A percentile compares a stretch with the other conserved stretches of the same genome.
Conservation (phyloP, 2,888 invertebrate genomes). For the Agrotis puta region DNA sequence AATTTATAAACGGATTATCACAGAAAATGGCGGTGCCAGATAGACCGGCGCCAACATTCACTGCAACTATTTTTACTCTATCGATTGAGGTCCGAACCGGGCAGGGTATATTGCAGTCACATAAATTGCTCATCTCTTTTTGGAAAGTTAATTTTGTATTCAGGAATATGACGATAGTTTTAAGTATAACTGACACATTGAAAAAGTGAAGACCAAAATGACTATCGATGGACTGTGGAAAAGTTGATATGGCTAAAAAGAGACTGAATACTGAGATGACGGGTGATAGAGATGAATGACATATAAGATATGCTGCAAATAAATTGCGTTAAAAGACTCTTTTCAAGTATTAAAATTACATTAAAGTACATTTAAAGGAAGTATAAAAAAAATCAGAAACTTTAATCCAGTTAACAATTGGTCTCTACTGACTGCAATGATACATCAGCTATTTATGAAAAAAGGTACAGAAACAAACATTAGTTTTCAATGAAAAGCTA, state of each 20-base stretch:
- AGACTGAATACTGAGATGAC: not conserved
- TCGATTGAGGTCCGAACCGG: slow-evolving; percentile 44
- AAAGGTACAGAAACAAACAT: not conserved
- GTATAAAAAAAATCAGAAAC: too few relatives aligned
- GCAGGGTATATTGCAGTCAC: slow-evolving; percentile 13
- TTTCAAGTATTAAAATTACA: not conserved
- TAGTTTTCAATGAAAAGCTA: slow-evolving; percentile 2
- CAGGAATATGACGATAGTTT: slow-evolving; percentile 1
- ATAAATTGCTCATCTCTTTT: slow-evolving; percentile 5
- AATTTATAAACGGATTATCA: slow-evolving; percentile 36
- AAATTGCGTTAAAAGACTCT: not conserved
- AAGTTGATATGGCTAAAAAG: not conserved
- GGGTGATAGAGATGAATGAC: not conserved
- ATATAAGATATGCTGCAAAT: not conserved
- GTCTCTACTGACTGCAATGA: too few relatives aligned
- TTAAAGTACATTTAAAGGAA: too few relatives aligned
- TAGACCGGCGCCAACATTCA: slow-evolving; percentile 31
- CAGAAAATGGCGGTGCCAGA: slow-evolving; percentile 27
- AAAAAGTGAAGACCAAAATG: not conserved
- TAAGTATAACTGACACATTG: not conserved
- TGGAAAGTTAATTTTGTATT: not conserved
- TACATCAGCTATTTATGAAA: too few relatives aligned
- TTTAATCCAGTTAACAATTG: not conserved
- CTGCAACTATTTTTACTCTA: slow-evolving; percentile 54
- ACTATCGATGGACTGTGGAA: not conserved